Percentiles rank a stretch among this genome's conserved stretches.
Evolutionary conservation across 2,888 invertebrate species (phyloP).

Genomic region (Lasioglossum vierecki): DNA sequence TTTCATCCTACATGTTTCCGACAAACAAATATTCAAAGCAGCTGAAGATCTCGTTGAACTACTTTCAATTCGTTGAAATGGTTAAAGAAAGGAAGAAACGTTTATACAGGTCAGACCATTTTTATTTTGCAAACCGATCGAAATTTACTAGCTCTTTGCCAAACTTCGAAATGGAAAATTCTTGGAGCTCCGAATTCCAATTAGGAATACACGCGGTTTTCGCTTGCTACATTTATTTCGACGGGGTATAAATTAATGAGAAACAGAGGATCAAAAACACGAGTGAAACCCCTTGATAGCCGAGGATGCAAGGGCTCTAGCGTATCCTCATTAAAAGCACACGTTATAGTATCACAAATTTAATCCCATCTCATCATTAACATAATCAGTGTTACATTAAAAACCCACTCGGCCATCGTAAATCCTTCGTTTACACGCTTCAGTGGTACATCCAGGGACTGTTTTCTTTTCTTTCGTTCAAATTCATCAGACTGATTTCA

Average conservation of each 20-base stretch:
- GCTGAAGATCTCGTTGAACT: no score
- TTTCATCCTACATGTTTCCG: neutral
- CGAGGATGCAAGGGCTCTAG: neutral
- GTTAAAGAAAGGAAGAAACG: neutral
- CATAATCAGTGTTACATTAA: neutral
- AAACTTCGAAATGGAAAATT: neutral
- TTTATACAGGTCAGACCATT: neutral
- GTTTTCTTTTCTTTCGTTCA: no score
- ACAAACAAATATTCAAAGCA: no score
- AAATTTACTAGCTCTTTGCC: neutral
- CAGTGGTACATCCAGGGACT: neutral
- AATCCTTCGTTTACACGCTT: neutral
- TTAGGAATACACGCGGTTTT: neutral
- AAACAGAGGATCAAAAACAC: neutral
- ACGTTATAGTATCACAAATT: neutral
- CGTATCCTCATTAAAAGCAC: constrained; percentile 1
- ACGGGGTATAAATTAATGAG: neutral
- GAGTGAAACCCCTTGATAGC: neutral
- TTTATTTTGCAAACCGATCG: no score
- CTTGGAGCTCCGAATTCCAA: neutral
- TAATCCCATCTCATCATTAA: neutral
- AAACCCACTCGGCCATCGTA: neutral
- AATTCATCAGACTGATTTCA: no score
- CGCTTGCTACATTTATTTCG: neutral
- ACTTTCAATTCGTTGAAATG: no score